Conservation (phyloP, 2,797 vertebrate species). For the Stomatorhinus walkeri region DNA sequence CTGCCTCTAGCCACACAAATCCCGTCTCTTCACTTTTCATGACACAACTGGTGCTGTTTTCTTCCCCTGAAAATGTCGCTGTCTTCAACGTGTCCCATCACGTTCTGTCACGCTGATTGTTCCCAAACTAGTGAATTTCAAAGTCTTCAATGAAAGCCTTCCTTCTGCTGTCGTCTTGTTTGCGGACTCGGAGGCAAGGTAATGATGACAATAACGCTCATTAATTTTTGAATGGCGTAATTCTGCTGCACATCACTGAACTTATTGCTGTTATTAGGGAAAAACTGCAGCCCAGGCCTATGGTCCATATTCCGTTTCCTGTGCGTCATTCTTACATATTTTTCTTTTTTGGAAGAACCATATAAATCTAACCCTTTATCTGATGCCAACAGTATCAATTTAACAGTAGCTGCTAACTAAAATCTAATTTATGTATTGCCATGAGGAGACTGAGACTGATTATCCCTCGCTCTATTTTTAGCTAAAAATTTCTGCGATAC, state of each 20-base stretch:
- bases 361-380: background rate
- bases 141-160: background rate
- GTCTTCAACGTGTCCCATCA: background rate
- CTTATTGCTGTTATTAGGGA: background rate
- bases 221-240: background rate
- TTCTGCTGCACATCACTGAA: background rate
- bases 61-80: background rate
- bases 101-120: background rate
- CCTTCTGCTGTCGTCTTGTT: background rate
- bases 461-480: background rate
- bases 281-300: background rate
- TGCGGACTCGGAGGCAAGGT: background rate
- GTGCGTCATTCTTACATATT: background rate
- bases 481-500: background rate
- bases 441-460: background rate
- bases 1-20: background rate
- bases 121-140: background rate
- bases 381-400: background rate
- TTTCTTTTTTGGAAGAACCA: background rate
- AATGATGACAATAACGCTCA: background rate
- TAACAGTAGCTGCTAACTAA: constrained; percentile 1
- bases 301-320: background rate
- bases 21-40: background rate
- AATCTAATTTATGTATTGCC: background rate
- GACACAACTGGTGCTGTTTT: background rate